Conservation (phyloP, 2,113 vertebrate species). For the Boulengerochromis microlepis region DNA sequence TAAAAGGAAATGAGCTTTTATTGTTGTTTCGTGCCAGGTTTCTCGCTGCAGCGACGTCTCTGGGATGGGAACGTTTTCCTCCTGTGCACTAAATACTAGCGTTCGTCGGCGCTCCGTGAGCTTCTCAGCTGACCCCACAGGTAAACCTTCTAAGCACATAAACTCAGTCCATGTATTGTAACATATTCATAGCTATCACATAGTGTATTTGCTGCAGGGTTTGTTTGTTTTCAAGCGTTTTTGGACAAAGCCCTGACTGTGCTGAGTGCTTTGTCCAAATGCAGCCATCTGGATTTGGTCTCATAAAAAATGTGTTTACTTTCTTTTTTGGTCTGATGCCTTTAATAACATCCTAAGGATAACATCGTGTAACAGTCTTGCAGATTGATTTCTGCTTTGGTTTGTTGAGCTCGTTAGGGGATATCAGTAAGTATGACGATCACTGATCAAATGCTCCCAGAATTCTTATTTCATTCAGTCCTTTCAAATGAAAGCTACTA, state of each 20-base stretch:
- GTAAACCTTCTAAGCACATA: neutral
- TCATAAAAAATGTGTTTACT: neutral
- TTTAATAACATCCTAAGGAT: neutral
- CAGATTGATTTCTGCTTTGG: neutral
- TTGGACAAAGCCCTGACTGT: neutral
- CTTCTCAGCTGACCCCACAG: conserved; percentile 25
- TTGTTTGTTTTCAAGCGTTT: neutral
- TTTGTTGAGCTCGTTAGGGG: neutral
- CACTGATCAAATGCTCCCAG: neutral
- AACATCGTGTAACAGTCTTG: neutral
- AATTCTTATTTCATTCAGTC: neutral
- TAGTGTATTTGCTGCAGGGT: neutral
- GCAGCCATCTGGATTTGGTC: neutral
- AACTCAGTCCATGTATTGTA: neutral
- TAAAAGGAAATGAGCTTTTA: neutral
- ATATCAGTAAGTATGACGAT: neutral
- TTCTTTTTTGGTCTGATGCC: neutral
- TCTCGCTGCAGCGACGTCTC: conserved; percentile 28
- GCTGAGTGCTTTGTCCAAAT: neutral
- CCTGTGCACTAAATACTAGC: neutral
- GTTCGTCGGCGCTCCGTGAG: neutral
- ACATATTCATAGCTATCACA: neutral
- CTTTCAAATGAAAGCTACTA: neutral
- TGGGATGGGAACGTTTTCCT: conserved; percentile 14
- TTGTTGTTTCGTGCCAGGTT: conserved; percentile 44